Evolutionary conservation across 2,888 invertebrate species (phyloP), one percentile per base, ranked within the genome.

Genomic region (Spisula subtruncata): DNA sequence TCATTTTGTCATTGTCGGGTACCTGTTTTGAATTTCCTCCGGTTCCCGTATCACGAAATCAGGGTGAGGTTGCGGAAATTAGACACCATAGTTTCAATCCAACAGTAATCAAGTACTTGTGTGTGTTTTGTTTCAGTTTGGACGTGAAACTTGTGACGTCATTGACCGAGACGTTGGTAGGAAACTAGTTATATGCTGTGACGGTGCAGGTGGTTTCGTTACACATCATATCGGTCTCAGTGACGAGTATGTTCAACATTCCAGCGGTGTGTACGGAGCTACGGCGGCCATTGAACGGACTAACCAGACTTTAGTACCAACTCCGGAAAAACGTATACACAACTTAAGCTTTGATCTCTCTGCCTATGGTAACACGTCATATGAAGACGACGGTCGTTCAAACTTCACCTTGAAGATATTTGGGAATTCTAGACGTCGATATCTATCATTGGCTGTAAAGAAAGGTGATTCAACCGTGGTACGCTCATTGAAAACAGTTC

Each of bases 351-450:
- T 96, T 92, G 96, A 96, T 92, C 94, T 96, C 46, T 92, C 95
- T 14, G 96, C 95, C 18, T 96, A 95, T 87, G 95, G 94, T 16
- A 92, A 90, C 20, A 88, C 91, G 16, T 87, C 91, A 0, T 91
- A 91, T 46, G 93, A 94, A 29, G 93, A 94, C 60, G 93, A 94
- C 46, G 93, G 93, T 1, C 84, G 86, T 35, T 93, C 94, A 5
- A 95, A 94, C 48, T 96, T 96, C 88, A 95, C 93, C 86, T 90
- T 96, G 66, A 96, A 96, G 88, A 92, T 96, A 89, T 96, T 96
- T 92, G 96, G 96, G 66, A 95, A 94, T 79, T 94, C 94, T 46
- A 90, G 95, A 32, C 93, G 95, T 87, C 93, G 96, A 80, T 96
- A 95, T 92, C 94, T 96, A 93, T 91, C 96, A 0, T 92, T 96